Percentiles rank a stretch among this genome's conserved stretches.
phyloP scores from a whole-genome alignment of 2,888 invertebrate genomes.

The Xanthia togata region DNA sequence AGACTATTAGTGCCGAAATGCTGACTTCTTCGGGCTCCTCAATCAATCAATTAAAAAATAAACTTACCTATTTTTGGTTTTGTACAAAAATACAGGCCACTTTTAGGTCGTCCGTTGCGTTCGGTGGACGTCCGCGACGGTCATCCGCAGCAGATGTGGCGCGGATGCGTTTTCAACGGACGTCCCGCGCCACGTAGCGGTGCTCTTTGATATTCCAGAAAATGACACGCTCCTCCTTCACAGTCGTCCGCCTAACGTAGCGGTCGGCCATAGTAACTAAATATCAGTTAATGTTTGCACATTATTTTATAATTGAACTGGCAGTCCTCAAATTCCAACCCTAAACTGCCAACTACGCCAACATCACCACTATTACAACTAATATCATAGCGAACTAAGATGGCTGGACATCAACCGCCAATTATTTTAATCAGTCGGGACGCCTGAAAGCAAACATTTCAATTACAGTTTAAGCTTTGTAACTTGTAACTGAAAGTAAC shows the following conservation, averaged over 20 bases:
- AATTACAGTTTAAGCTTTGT: conserved; percentile 34
- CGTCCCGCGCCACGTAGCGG: background rate
- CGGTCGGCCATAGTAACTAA: background rate
- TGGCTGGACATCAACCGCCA: conserved; percentile 9
- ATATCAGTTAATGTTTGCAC: background rate
- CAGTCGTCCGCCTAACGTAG: background rate
- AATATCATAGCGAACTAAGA: conserved; percentile 14
- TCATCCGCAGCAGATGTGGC: background rate
- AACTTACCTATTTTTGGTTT: background rate
- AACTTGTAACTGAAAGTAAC: conserved; percentile 9
- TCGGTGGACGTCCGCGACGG: too few relatives aligned
- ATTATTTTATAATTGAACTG: background rate
- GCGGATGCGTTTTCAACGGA: background rate
- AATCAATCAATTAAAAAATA: background rate
- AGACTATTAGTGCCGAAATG: background rate
- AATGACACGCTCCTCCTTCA: background rate
- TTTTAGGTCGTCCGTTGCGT: too few relatives aligned
- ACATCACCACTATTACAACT: conserved; percentile 16
- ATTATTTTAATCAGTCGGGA: conserved; percentile 41
- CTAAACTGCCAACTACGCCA: background rate
- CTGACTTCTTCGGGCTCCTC: background rate
- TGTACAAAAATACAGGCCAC: background rate
- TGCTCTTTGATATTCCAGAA: background rate
- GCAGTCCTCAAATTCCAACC: background rate
- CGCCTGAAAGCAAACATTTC: conserved; percentile 31